Conservation (phyloP, 1,140 invertebrate species). For the Branchinecta lynchi region DNA sequence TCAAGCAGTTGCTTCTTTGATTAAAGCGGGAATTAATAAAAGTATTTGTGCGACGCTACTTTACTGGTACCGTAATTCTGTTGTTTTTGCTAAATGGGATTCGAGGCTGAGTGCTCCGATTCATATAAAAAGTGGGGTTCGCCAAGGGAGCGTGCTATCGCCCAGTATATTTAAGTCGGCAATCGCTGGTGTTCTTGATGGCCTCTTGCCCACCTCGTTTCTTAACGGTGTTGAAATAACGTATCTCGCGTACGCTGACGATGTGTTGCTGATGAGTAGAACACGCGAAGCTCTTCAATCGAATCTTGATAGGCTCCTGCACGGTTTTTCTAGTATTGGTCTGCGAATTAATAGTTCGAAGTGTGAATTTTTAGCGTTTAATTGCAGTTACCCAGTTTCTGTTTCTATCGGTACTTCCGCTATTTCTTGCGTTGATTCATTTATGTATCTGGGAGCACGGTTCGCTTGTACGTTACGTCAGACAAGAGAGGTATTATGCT, state of each 20-base stretch:
- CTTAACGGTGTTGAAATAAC: neutral
- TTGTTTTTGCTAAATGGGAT: constrained; percentile 3
- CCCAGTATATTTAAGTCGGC: constrained; percentile 9
- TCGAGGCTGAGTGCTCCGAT: constrained; percentile 6
- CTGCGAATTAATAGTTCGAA: constrained; percentile 6
- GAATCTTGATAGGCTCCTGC: constrained; percentile 9
- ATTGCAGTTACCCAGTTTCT: constrained; percentile 1
- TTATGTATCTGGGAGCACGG: constrained; percentile 11
- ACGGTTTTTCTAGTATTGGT: constrained; percentile 1
- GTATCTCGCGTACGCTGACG: constrained; percentile 10
- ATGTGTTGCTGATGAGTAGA: neutral
- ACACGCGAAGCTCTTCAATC: constrained; percentile 10
- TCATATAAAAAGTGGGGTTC: neutral
- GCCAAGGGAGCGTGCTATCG: constrained; percentile 10
- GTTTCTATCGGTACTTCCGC: constrained; percentile 7
- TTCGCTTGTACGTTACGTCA: constrained; percentile 11
- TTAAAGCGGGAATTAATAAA: constrained; percentile 10
- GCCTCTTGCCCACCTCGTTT: neutral
- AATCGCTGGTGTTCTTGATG: constrained; percentile 1
- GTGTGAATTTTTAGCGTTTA: constrained; percentile 7
- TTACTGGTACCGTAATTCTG: neutral
- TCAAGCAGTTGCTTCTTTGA: constrained; percentile 9
- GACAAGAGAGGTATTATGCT: neutral
- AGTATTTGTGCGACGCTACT: neutral
- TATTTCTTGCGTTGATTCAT: constrained; percentile 9